Percentiles rank a stretch among this genome's conserved stretches.
Evolutionary conservation across 1,140 invertebrate species (phyloP).

Genomic region (Grapholita molesta): DNA sequence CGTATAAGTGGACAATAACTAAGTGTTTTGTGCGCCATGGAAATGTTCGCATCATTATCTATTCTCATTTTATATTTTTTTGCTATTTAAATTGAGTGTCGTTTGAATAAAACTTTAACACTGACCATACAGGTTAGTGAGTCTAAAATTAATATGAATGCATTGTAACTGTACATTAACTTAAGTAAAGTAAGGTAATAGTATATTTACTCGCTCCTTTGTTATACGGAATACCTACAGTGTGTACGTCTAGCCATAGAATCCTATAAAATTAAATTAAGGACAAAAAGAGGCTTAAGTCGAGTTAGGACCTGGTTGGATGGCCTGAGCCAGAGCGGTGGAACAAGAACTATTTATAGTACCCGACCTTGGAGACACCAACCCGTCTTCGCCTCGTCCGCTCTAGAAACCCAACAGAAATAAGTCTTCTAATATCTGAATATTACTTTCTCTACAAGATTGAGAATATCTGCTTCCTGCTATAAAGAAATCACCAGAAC

Average conservation of each 20-base stretch:
- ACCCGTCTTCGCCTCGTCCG: neutral
- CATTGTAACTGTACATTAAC: neutral
- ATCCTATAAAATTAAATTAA: neutral
- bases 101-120: neutral
- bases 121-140: constrained; percentile 6
- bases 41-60: constrained; percentile 4
- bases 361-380: constrained; percentile 10
- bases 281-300: constrained; percentile 7
- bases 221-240: neutral
- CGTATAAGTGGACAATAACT: neutral
- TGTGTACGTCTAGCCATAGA: neutral
- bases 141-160: neutral
- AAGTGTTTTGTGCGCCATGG: neutral
- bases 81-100: neutral
- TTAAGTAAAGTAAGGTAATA: neutral
- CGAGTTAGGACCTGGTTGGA: neutral
- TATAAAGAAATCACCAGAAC: neutral
- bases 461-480: neutral
- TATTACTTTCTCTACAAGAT: neutral
- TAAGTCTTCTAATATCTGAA: neutral
- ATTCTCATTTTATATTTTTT: neutral
- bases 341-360: constrained; percentile 4
- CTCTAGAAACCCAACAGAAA: constrained; percentile 8
- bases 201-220: neutral
- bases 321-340: neutral